These are phyloP conservation scores for Idaea straminata DNA, from an alignment of 2,888 invertebrate species.

Conservation along the genomic window DNA sequence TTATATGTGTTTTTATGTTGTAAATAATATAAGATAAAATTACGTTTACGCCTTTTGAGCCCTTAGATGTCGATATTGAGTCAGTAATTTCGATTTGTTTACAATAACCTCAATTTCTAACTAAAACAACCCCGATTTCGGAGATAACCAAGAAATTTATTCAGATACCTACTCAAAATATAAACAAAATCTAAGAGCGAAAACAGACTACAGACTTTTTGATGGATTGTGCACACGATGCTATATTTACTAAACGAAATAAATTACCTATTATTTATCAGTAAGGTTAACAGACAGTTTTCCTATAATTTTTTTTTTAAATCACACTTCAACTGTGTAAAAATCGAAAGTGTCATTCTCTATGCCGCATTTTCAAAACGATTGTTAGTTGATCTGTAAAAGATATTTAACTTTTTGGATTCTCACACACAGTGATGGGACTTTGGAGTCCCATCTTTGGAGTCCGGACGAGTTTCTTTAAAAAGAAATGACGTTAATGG, in stretches of 20 bases:
- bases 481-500: not conserved
- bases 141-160: constrained; percentile 15
- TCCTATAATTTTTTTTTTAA: too few species aligned
- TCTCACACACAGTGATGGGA: not conserved
- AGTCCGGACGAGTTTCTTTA: constrained; percentile 6
- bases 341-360: too few species aligned
- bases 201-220: constrained; percentile 25
- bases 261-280: too few species aligned
- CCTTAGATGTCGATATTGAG: not conserved
- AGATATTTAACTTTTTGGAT: too few species aligned
- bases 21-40: not conserved
- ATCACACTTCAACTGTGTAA: too few species aligned
- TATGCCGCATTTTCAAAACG: too few species aligned
- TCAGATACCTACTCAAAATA: constrained; percentile 21
- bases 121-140: constrained; percentile 16
- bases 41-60: not conserved
- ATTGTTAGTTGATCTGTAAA: too few species aligned
- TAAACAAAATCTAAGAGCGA: constrained; percentile 28
- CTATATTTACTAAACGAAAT: too few species aligned
- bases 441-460: too few species aligned
- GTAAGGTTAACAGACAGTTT: too few species aligned
- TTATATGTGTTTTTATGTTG: too few species aligned
- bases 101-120: constrained; percentile 8
- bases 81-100: not conserved
- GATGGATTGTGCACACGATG: constrained; percentile 6